A percentile compares a stretch with the other conserved stretches of the same genome.
Conservation (phyloP, 2,888 invertebrate species). For the Drosophila meridionalis region DNA sequence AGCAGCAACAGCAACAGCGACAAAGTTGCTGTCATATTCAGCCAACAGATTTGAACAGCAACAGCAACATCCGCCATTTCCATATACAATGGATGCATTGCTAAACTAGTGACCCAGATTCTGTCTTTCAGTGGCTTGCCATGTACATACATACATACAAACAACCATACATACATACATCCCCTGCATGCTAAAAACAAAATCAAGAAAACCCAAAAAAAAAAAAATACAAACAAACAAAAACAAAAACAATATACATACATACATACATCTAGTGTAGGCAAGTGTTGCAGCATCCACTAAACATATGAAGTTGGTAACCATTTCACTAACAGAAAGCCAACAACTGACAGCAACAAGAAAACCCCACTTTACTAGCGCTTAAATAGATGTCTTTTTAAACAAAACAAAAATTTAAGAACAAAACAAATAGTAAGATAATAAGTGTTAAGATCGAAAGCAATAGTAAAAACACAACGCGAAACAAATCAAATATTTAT, state of each 20-base stretch:
- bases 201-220: background rate
- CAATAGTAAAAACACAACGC: conserved; percentile 64
- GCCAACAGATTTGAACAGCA: conserved; percentile 71
- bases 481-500: conserved; percentile 75
- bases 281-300: conserved; percentile 65
- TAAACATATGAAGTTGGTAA: conserved; percentile 58
- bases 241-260: conserved; percentile 6
- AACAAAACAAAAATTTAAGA: conserved; percentile 40
- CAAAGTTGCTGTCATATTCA: conserved; percentile 67
- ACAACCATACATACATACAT: conserved; percentile 36
- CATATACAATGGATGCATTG: conserved; percentile 89
- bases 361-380: conserved; percentile 74
- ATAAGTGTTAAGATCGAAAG: conserved; percentile 75
- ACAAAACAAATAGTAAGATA: conserved; percentile 74
- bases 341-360: conserved; percentile 50
- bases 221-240: background rate
- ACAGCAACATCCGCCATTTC: conserved; percentile 85
- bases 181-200: conserved; percentile 8
- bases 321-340: conserved; percentile 40
- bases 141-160: conserved; percentile 68
- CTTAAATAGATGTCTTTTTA: conserved; percentile 76
- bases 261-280: conserved; percentile 63
- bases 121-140: conserved; percentile 69
- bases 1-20: conserved; percentile 44
- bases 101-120: conserved; percentile 85